These are phyloP conservation scores for Latheticus oryzae DNA, from an alignment of 2,888 invertebrate genomes.

Conservation along the genomic window DNA sequence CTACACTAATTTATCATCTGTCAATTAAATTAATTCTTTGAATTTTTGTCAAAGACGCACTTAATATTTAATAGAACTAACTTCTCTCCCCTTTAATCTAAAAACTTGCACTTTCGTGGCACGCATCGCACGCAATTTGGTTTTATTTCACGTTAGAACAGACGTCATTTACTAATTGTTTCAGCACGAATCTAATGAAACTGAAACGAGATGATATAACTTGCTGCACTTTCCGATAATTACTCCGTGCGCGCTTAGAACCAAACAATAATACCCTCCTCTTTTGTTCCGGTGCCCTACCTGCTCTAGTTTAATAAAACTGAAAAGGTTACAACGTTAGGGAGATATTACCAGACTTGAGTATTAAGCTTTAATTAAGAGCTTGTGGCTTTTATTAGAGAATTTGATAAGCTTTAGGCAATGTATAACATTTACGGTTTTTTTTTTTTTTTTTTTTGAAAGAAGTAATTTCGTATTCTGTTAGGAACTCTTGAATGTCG, in stretches of 20 bases:
- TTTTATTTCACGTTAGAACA: constrained; percentile 32
- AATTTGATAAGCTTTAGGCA: no score
- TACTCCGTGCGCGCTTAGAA: not conserved
- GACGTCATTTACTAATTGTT: constrained; percentile 41
- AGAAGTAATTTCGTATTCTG: no score
- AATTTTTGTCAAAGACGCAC: constrained; percentile 13
- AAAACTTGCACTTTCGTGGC: constrained; percentile 46
- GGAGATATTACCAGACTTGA: not conserved
- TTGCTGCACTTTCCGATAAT: constrained; percentile 28
- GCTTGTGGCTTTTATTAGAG: no score
- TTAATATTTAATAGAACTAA: constrained; percentile 38
- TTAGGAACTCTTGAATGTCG: constrained; percentile 48
- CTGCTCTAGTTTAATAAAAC: constrained; percentile 11
- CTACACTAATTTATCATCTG: no score
- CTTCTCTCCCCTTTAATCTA: constrained; percentile 44
- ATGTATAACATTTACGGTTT: no score
- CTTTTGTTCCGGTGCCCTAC: constrained; percentile 4
- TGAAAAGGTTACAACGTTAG: constrained; percentile 9
- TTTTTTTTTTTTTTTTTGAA: no score
- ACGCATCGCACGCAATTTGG: constrained; percentile 45
- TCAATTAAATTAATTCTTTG: no score
- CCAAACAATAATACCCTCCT: not conserved
- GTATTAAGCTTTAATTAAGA: not conserved
- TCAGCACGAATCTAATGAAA: constrained; percentile 37
- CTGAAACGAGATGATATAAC: constrained; percentile 35